Conservation (phyloP, 2,797 vertebrate species). For the Ceryle rudis region DNA sequence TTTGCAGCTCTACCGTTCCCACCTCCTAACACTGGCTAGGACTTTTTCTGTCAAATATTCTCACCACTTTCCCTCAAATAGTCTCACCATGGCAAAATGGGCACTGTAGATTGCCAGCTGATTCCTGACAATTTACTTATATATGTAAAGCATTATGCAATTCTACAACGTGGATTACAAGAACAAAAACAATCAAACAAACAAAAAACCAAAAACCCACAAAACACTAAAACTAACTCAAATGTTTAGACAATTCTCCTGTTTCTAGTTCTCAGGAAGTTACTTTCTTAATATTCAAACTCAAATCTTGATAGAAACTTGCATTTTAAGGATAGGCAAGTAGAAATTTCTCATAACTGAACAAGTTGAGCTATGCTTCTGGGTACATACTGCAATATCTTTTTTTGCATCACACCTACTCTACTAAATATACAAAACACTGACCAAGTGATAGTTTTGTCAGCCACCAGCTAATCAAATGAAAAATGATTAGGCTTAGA, state of each 20-base stretch:
- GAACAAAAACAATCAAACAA: neutral
- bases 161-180: neutral
- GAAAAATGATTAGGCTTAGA: constrained; percentile 64
- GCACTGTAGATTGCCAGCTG: neutral
- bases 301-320: neutral
- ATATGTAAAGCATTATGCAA: neutral
- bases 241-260: neutral
- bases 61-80: neutral
- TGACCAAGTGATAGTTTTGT: constrained; percentile 57
- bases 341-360: neutral
- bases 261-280: neutral
- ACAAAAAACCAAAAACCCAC: too few relatives aligned
- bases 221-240: neutral
- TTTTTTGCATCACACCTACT: constrained; percentile 21
- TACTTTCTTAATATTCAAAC: neutral
- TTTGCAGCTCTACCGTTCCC: neutral
- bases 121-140: neutral
- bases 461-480: constrained; percentile 66
- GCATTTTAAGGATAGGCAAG: neutral
- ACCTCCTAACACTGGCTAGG: neutral
- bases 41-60: neutral
- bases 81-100: neutral
- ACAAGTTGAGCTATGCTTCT: neutral
- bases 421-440: constrained; percentile 50
- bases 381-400: neutral